A percentile compares a stretch with the other conserved stretches of the same genome.
phyloP scores from a whole-genome alignment of 2,797 vertebrate species.

The Catamblyrhynchus diadema region DNA sequence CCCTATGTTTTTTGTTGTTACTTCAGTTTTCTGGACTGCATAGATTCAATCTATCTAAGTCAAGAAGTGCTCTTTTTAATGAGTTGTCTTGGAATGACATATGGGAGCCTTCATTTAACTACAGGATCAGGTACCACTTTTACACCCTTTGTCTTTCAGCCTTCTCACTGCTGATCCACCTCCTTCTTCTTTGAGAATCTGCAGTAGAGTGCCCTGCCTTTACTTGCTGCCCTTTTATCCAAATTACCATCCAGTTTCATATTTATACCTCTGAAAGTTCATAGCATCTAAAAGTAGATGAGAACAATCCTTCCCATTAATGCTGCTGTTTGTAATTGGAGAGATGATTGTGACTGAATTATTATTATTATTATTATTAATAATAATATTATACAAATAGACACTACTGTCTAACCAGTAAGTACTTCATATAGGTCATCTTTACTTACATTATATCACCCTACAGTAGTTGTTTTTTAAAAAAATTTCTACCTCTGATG shows the following conservation, averaged over 20 bases:
- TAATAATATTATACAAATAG: background rate
- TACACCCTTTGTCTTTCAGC: background rate
- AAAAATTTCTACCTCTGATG: background rate
- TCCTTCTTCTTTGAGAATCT: background rate
- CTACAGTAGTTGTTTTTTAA: background rate
- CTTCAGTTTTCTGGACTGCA: background rate
- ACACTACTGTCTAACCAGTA: background rate
- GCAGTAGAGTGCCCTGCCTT: background rate
- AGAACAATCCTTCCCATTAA: background rate
- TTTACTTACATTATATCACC: background rate
- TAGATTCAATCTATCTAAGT: background rate
- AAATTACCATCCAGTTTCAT: background rate
- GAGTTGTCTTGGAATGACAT: background rate
- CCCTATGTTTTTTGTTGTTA: background rate
- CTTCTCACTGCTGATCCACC: background rate
- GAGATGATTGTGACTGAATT: background rate
- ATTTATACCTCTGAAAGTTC: background rate
- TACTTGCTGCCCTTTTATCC: background rate
- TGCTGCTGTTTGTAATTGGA: background rate
- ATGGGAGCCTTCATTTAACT: background rate
- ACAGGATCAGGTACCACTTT: accelerated
- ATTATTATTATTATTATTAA: background rate
- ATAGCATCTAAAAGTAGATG: background rate
- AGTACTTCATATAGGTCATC: background rate
- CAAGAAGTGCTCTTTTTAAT: background rate